phyloP scores from a whole-genome alignment of 2,888 invertebrate genomes.

The Mythimna lalbum region DNA sequence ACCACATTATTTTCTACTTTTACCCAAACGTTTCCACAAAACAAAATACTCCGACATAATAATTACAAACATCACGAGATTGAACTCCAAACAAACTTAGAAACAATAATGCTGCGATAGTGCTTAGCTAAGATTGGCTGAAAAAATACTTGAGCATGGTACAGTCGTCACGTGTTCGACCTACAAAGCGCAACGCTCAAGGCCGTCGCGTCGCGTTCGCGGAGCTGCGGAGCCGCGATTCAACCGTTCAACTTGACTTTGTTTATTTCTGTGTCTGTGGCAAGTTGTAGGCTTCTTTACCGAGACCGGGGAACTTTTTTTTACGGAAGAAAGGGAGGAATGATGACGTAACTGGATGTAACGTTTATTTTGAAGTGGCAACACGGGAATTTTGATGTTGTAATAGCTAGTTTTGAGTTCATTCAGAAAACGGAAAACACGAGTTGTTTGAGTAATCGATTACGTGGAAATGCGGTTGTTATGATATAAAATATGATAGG shows the following conservation, averaged over 20 bases:
- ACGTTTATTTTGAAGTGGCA: not conserved
- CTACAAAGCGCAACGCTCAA: slow-evolving; percentile 45
- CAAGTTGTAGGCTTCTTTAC: slow-evolving; percentile 14
- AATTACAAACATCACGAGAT: not conserved
- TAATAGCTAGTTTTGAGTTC: not conserved
- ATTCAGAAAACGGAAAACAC: not conserved
- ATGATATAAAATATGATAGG: not conserved
- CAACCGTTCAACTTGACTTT: slow-evolving; percentile 26
- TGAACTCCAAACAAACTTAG: not conserved
- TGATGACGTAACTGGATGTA: no score
- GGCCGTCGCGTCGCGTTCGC: slow-evolving; percentile 34
- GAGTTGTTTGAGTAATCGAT: slow-evolving; percentile 7
- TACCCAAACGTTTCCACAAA: not conserved
- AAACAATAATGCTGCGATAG: slow-evolving; percentile 7
- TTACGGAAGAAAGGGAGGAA: not conserved
- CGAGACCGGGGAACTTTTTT: not conserved
- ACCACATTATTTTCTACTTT: not conserved
- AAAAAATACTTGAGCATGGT: slow-evolving; percentile 3
- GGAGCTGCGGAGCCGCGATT: not conserved
- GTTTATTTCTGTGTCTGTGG: slow-evolving; percentile 45
- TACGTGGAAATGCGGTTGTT: not conserved
- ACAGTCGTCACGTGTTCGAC: slow-evolving; percentile 42
- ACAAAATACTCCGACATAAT: slow-evolving; percentile 3
- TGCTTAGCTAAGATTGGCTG: slow-evolving; percentile 7
- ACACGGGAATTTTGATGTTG: not conserved